A percentile compares a stretch with the other conserved stretches of the same genome.
These are phyloP conservation scores for Rhizomys pruinosus DNA, from an alignment of 2,113 vertebrate species.

Conservation along the genomic window DNA sequence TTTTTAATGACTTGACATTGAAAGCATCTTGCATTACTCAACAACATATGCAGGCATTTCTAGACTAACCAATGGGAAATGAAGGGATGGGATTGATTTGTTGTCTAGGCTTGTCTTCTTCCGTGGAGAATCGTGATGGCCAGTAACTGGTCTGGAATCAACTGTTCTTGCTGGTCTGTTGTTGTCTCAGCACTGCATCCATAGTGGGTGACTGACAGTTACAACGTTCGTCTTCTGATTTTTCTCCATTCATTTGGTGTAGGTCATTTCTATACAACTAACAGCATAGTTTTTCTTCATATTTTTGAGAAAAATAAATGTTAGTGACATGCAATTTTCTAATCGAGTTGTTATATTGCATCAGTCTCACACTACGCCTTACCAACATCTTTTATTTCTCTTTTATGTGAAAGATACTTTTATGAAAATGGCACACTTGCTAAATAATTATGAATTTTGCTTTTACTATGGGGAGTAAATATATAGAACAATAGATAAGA, in stretches of 20 bases:
- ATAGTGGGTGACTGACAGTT: neutral
- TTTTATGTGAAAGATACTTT: slow-evolving; percentile 1
- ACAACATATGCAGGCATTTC: neutral
- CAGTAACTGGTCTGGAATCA: neutral
- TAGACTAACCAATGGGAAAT: neutral
- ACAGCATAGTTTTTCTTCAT: neutral
- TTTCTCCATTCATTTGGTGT: neutral
- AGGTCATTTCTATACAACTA: neutral
- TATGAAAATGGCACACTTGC: neutral
- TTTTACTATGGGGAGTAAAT: slow-evolving; percentile 10
- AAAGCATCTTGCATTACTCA: neutral
- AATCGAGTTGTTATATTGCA: neutral
- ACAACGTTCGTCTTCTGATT: neutral
- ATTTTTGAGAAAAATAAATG: neutral
- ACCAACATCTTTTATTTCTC: neutral
- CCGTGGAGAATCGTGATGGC: neutral
- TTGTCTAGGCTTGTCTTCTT: neutral
- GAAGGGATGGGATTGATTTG: neutral
- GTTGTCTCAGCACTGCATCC: neutral
- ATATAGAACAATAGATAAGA: neutral
- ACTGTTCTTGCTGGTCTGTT: neutral
- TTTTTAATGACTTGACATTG: slow-evolving; percentile 19
- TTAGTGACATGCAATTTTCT: slow-evolving; percentile 1
- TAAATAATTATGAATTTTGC: slow-evolving; percentile 7
- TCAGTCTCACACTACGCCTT: neutral